A percentile compares a stretch with the other conserved stretches of the same genome.
Conservation (phyloP, 2,113 vertebrate genomes). For the Festucalex cinctus region DNA sequence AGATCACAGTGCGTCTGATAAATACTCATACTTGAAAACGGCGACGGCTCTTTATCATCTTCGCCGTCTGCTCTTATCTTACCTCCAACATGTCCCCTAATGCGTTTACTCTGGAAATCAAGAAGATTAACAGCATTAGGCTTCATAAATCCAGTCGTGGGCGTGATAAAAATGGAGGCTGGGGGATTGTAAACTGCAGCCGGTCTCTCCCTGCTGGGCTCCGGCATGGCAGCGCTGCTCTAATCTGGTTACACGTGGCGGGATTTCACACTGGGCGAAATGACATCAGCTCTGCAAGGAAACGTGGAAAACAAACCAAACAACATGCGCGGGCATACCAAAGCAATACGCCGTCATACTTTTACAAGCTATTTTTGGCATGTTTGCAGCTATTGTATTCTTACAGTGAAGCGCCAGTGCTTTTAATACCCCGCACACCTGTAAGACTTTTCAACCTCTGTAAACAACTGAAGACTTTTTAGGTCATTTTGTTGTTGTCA, state of each 20-base stretch:
- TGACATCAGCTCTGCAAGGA: constrained; percentile 31
- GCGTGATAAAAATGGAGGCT: constrained; percentile 36
- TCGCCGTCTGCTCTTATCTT: constrained; percentile 33
- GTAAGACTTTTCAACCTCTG: too few relatives aligned
- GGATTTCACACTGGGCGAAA: constrained; percentile 41
- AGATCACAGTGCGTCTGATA: constrained; percentile 51
- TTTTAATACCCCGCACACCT: too few relatives aligned
- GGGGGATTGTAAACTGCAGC: constrained; percentile 34
- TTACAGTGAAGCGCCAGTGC: too few relatives aligned
- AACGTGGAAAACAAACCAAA: constrained; percentile 48
- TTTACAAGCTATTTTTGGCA: not conserved
- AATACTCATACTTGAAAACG: constrained; percentile 38
- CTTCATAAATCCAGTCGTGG: constrained; percentile 60
- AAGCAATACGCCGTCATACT: not conserved
- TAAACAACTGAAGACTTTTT: too few relatives aligned
- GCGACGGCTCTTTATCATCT: constrained; percentile 27
- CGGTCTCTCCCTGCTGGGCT: constrained; percentile 45
- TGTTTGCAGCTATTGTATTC: not conserved
- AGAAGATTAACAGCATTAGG: constrained; percentile 60
- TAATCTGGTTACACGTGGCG: constrained; percentile 55
- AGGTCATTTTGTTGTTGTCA: too few relatives aligned
- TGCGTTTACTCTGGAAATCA: constrained; percentile 60
- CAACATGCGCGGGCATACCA: constrained; percentile 15
- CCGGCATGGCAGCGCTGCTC: constrained; percentile 29
- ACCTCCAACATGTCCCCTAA: constrained; percentile 44